Base-by-base conservation (phyloP, 1,140 invertebrate species). In the Chionoecetes opilio region DNA sequence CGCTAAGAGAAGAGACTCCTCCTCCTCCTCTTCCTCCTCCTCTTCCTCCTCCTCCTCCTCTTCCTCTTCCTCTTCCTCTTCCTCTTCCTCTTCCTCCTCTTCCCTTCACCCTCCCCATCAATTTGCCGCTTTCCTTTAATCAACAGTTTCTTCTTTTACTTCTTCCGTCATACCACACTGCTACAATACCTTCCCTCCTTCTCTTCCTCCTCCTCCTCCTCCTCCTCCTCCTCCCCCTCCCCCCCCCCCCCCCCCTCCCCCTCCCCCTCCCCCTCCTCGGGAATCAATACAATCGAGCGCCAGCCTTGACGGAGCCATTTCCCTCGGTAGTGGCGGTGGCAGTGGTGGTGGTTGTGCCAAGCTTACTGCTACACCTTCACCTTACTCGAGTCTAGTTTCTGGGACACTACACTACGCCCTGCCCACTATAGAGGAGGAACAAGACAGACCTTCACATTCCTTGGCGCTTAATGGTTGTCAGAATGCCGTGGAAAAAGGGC, bases 21-120 rank as follows among this genome's bases (percentile, higher is more conserved):
- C 84, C 84, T 86, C 31, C 84, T 86, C 84, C 53, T 75, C 53
- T 21, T 32, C 84, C 34, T 86, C 84, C 84, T 86, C 31, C 84
- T 86, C 84, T 26, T 86, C 84, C 84, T 35, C 35, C 32, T 34
- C 84, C 84, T 86, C 63, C 63, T 75, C 63, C 63, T 75, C 63
- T 26, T 75, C 63, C 63, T 75, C 63, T 26, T 75, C 63, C 63
- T 75, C 63, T 26, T 75, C 63, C 63, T 46, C 35, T 35, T 46
- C 26, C 35, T 89, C 34, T 17, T 31, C 29, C 35, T 41, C 87
- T 26, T 46, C 87, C 34, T 35, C 31, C 87, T n/a, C 87, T 38
- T 26, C 63, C 3, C n/a, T 3, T 17, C 84, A 38, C 84, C 35
- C 3, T 75, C 32, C 0, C n/a, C 32, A 38, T 86, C 63, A n/a